Evolutionary conservation across 1,140 invertebrate genomes (phyloP).

Genomic region (Drosophila nikananu): DNA sequence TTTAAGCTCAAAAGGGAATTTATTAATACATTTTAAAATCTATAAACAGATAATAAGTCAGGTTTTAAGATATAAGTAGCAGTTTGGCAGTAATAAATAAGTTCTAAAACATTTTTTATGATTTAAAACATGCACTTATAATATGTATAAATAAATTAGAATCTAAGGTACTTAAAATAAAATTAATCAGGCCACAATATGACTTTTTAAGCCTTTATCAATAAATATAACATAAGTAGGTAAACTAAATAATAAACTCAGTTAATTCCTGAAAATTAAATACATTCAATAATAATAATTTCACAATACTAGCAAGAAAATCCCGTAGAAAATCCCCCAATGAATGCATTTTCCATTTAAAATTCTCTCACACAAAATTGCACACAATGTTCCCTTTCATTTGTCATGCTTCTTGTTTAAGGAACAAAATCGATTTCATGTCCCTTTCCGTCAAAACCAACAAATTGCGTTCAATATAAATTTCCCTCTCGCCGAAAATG

Average conservation of each 20-base stretch:
- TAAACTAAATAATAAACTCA: too few relatives aligned
- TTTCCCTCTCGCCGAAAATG: constrained; percentile 27
- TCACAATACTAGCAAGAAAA: background rate
- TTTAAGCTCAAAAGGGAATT: background rate
- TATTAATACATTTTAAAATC: background rate
- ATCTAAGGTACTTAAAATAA: too few relatives aligned
- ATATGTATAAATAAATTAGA: too few relatives aligned
- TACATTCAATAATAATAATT: background rate
- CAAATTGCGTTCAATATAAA: constrained; percentile 42
- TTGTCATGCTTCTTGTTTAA: constrained; percentile 2
- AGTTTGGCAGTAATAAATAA: too few relatives aligned
- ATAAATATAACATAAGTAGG: too few relatives aligned
- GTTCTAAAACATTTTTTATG: too few relatives aligned
- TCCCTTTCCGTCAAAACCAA: constrained; percentile 34
- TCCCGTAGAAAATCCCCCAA: too few relatives aligned
- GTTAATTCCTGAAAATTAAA: too few relatives aligned
- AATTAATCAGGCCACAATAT: too few relatives aligned
- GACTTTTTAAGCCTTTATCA: too few relatives aligned
- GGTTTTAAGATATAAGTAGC: too few relatives aligned
- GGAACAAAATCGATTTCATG: constrained; percentile 24
- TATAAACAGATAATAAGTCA: background rate
- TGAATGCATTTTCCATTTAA: background rate
- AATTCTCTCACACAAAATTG: background rate
- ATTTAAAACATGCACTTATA: too few relatives aligned
- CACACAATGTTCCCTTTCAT: background rate